Base-by-base conservation (phyloP, 1,140 invertebrate species). In the Liolophura sinensis region DNA sequence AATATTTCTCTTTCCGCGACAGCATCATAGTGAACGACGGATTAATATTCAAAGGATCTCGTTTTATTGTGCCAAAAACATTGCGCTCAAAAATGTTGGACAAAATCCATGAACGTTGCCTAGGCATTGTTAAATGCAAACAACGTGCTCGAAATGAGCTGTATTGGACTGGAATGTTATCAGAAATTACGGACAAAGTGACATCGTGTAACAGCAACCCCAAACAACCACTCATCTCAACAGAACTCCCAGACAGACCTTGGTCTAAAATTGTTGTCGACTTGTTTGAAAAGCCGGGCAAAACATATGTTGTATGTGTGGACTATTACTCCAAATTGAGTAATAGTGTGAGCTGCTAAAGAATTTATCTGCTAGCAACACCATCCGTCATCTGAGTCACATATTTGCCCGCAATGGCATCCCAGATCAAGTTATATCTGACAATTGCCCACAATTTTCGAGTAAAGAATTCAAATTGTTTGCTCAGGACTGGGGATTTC, bases 81-180 rank as follows among this genome's bases (percentile, higher is more conserved):
- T 31, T 50, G 15, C 59, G 58, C n/a, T 55, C 65, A 61, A 31
- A 65, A 60, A 68, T 68, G 61, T 22, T 67, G 11, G 40, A 68
- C 6, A 63, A 60, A 56, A 61, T 68, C 15, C 56, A 68, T 24
- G 48, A 55, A 57, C 52, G 16, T 40, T 40, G 47, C 59, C 18
- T 16, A 46, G 59, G 59, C 59, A 60, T 60, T 25, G 16, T 40
- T 14, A 25, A 14, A 40, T 60, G 59, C 24, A 15, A 18, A 60
- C 24, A 16, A 40, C 15, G 59, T 14, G 59, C 59, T 11, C 15
- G 59, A 14, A 16, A 40, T 22, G 11, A 15, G 18, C 22, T 60
- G 11, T 60, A 60, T 22, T 60, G 59, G 59, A 22, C 59, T 46
- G 59, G 59, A 12, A 25, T 60, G 22, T 60, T 40, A 16, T 18